Evolutionary conservation across 2,797 vertebrate genomes (phyloP).

Genomic region (Sebastes aleutianus): DNA sequence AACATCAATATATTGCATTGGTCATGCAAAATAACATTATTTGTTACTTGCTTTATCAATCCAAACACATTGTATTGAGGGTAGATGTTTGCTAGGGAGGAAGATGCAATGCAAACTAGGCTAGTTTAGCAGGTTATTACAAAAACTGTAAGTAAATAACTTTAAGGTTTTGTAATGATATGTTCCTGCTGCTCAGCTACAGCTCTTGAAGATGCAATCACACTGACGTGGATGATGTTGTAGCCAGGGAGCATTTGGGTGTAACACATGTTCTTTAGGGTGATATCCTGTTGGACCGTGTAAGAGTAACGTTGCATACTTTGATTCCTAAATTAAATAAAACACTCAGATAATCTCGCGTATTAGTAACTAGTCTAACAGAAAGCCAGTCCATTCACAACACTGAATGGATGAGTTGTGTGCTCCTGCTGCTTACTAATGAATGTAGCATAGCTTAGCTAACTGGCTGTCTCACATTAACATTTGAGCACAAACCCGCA

Average conservation of each 20-base stretch:
- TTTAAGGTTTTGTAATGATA: neutral
- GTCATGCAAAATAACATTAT: neutral
- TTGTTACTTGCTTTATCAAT: neutral
- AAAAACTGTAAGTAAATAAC: neutral
- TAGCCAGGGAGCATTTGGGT: neutral
- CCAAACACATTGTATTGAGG: neutral
- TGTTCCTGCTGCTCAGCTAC: neutral
- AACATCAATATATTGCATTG: neutral
- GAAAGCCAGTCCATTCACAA: slow-evolving; percentile 31
- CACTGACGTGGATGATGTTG: neutral
- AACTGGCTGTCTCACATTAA: neutral
- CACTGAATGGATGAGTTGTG: neutral
- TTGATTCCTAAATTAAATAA: neutral
- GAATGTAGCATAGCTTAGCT: slow-evolving; percentile 13
- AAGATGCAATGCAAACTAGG: neutral
- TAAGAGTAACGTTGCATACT: neutral
- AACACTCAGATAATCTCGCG: neutral
- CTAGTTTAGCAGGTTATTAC: neutral
- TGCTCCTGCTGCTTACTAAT: slow-evolving; percentile 4
- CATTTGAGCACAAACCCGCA: neutral
- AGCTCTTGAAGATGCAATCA: neutral
- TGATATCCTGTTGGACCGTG: neutral
- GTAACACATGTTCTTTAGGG: neutral
- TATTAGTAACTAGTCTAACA: neutral
- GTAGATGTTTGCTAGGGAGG: neutral